A percentile compares a stretch with the other conserved stretches of the same genome.
These are phyloP conservation scores for Graptemys geographica DNA, from an alignment of 2,797 vertebrate genomes.

Conservation along the genomic window DNA sequence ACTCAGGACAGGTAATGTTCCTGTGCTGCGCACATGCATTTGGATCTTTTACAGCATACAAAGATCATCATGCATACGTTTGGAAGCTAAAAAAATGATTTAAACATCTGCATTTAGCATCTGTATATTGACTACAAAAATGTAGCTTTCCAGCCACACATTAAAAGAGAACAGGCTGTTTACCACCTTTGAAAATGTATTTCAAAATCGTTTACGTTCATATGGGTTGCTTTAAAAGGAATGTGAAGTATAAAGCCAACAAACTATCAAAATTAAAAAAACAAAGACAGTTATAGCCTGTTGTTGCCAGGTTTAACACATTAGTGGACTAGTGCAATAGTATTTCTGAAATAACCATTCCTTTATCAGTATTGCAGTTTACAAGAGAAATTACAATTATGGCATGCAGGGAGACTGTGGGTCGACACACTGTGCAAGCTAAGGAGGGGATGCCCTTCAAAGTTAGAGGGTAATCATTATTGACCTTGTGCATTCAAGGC, in stretches of 20 bases:
- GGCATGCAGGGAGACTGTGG: conserved; percentile 45
- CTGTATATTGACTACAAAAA: background rate
- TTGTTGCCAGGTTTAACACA: background rate
- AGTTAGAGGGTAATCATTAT: conserved; percentile 78
- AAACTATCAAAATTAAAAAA: background rate
- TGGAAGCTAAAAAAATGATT: background rate
- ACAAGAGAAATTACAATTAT: conserved; percentile 35
- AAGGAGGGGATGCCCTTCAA: conserved; percentile 75
- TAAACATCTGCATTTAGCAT: background rate
- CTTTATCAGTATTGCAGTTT: conserved; percentile 26
- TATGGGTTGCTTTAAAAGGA: conserved; percentile 19
- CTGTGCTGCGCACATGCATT: background rate
- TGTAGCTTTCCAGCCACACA: background rate
- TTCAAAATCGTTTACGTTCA: background rate
- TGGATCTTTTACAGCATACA: background rate
- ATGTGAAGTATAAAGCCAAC: background rate
- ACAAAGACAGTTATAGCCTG: background rate
- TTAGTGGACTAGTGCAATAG: background rate
- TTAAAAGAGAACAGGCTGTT: background rate
- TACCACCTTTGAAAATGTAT: background rate
- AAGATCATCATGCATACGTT: background rate
- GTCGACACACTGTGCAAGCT: conserved; percentile 34
- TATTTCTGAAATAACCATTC: conserved; percentile 17
- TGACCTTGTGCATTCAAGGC: conserved; percentile 78
- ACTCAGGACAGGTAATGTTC: background rate